A percentile compares a stretch with the other conserved stretches of the same genome.
phyloP scores from a whole-genome alignment of 1,140 invertebrate genomes.

The Tribolium castaneum region DNA sequence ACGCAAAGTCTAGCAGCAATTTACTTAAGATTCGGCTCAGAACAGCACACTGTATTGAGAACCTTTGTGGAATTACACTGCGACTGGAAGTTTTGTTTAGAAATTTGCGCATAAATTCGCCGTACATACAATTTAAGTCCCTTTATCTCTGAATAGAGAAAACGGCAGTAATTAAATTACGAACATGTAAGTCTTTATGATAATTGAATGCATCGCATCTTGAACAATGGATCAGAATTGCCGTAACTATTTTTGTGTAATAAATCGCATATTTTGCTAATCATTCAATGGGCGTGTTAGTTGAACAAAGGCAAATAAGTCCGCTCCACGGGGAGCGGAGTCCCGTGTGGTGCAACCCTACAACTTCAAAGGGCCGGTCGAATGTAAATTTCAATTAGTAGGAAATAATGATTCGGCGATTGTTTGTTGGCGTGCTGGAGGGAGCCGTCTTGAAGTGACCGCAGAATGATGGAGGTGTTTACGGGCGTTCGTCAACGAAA shows the following conservation, averaged over 20 bases:
- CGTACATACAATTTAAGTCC: background rate
- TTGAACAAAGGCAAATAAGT: slow-evolving; percentile 17
- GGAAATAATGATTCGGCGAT: slow-evolving; percentile 39
- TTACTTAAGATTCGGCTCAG: background rate
- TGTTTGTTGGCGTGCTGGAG: slow-evolving; percentile 11
- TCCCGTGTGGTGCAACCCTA: background rate
- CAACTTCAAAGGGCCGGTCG: slow-evolving; percentile 26
- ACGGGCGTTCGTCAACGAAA: slow-evolving; percentile 20
- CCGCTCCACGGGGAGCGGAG: background rate
- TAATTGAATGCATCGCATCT: background rate
- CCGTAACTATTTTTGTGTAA: no score
- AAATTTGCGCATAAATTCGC: background rate
- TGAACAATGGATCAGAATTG: no score
- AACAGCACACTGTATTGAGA: background rate
- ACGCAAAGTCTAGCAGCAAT: background rate
- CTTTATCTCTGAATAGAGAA: background rate
- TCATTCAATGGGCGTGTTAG: background rate
- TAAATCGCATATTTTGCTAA: no score
- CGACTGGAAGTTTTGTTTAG: background rate
- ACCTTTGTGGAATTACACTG: background rate
- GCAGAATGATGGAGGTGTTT: slow-evolving; percentile 38
- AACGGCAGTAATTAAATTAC: background rate
- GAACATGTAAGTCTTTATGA: background rate
- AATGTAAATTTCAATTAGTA: slow-evolving; percentile 41
- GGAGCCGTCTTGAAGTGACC: slow-evolving; percentile 20